Base-by-base conservation (phyloP, 2,888 invertebrate species). In the Itoplectis maculator region DNA sequence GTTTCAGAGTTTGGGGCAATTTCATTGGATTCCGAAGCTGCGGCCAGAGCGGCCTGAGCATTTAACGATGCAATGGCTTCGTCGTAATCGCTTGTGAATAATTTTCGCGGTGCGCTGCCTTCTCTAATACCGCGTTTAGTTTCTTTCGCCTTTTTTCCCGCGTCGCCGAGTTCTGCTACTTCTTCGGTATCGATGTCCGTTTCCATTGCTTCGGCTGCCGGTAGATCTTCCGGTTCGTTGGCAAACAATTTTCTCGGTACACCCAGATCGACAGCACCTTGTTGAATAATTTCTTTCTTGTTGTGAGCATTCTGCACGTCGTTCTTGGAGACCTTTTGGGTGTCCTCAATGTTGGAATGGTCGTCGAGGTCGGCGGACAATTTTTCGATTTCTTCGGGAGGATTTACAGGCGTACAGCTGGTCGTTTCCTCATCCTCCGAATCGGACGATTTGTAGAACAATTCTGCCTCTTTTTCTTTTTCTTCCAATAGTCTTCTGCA, bases 381-480 rank as follows among this genome's bases (percentile, higher is more conserved):
- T 20, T 63, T 56, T 20, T 76, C 59, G 8, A 6, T 15, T 9
- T 40, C 35, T 29, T 18, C 51, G 20, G 15, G 15, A 15, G 56
- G 20, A 72, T 37, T 79, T 42, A 47, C 15, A 11, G 66, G 68
- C 15, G 51, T 78, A 29, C 20, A n/a, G 37, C n/a, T 45, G 7
- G 13, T 8, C 45, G 63, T 23, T 23, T 72, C 66, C 75, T 92
- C 92, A 54, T 91, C 90, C 81, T 94, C 95, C 13, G 94, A 94
- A 85, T 95, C 95, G 81, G 94, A 94, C 86, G 96, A 96, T 93
- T 96, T 96, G 87, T 96, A 97, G 89, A 97, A 95, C 87, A 95
- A 94, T 87, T 95, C 95, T 70, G 96, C 95, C 92, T 96, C 96
- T 90, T 96, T 96, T 88, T 96, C 96, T 72, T 96, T 95, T 88